Evolutionary conservation across 2,797 vertebrate genomes (phyloP), one percentile per base, ranked within the genome.

Genomic region (Heteromormyrus szaboi): DNA sequence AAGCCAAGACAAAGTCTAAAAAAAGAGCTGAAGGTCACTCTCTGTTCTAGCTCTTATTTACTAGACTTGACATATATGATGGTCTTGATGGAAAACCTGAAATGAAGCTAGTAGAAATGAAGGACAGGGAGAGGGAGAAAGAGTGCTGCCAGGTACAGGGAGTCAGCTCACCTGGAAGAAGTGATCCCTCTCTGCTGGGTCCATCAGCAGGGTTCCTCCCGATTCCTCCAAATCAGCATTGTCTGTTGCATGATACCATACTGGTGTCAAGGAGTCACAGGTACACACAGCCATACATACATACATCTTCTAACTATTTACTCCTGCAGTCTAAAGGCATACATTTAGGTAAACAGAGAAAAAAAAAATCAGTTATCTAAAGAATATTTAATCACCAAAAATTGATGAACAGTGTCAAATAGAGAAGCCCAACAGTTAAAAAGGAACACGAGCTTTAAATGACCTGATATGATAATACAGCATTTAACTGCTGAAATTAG

Each of bases 151-250:
- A 33, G 65, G 22, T 22, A 4, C 17, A 33, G 11, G 8, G 2
- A 22, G 41, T 37, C 37, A 56, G 86, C 25, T 41, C 17, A 91
- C 90, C 90, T 90, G 81, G 33, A 91, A 87, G 88, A 90, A 90
- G 41, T 41, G 25, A 3, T 88, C 91, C 59, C 89, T 91, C 88
- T 92, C 86, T 48, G 59, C 54, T 1, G 91, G 88, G 56, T 90
- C 88, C 85, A 89, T 92, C 46, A 91, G 91, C 65, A 96, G 89
- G 2, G 87, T 91, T 50, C 91, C 90, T 86, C 88, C 91, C 7
- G 95, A 94, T 54, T 92, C 92, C 2, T 56, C 91, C 46, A 95
- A 90, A 54, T 92, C 91, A 29, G 25, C 89, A 90, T 90, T 90
- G 29, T 62, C 56, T 62, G n/a, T 3, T 22, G n/a, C 56, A 62